Conservation (phyloP, 2,113 vertebrate species). For the Hippoglossus stenolepis region DNA sequence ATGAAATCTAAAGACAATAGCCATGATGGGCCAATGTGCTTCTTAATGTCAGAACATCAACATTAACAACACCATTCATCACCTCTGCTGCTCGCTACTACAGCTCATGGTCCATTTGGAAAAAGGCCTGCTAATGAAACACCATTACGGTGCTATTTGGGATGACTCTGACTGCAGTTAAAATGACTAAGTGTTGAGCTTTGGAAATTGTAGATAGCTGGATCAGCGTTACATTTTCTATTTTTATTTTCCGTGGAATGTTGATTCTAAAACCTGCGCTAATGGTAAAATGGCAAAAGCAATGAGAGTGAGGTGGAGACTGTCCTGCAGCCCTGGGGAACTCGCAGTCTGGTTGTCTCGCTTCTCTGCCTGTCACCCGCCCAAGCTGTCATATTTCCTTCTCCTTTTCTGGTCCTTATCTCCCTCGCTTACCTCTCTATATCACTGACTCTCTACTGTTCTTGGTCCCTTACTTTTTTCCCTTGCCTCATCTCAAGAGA, state of each 20-base stretch:
- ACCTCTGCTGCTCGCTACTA: conserved; percentile 57
- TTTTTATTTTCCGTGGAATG: conserved; percentile 74
- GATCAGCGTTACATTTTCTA: conserved; percentile 65
- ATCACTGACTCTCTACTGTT: conserved; percentile 29
- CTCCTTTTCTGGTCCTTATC: conserved; percentile 33
- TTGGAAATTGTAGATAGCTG: conserved; percentile 53
- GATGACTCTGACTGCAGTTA: conserved; percentile 75
- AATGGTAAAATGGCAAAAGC: conserved; percentile 66
- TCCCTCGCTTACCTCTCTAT: conserved; percentile 39
- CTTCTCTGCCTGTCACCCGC: conserved; percentile 69
- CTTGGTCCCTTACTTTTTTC: conserved; percentile 56
- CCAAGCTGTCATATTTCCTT: conserved; percentile 65
- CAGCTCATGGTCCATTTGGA: conserved; percentile 52
- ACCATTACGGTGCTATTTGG: conserved; percentile 72
- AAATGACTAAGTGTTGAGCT: conserved; percentile 69
- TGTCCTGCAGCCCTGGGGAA: conserved; percentile 67
- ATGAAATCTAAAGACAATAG: conserved; percentile 84
- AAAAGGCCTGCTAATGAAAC: conserved; percentile 73
- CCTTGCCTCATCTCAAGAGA: conserved; percentile 69
- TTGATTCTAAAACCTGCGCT: conserved; percentile 68
- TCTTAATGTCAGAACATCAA: conserved; percentile 79
- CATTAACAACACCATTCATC: conserved; percentile 80
- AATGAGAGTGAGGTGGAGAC: conserved; percentile 54
- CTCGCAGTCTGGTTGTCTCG: conserved; percentile 66
- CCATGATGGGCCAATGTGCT: conserved; percentile 75